Conservation (phyloP, 2,113 vertebrate species). For the Grammomys surdaster region DNA sequence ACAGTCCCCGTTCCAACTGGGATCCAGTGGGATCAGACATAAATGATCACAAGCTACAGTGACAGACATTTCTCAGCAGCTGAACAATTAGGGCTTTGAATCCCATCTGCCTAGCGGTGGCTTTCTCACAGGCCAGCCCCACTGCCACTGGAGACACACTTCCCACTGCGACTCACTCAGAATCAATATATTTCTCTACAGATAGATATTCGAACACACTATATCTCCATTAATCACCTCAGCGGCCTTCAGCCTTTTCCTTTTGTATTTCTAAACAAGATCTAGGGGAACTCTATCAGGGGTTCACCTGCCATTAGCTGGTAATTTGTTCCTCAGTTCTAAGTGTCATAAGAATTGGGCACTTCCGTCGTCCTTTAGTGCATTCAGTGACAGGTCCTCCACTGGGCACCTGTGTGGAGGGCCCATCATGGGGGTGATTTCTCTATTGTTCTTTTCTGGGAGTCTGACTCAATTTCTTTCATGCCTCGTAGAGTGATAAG, state of each 20-base stretch:
- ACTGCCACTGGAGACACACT: constrained; percentile 70
- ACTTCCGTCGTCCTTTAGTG: neutral
- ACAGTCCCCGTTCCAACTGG: neutral
- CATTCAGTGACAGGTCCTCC: constrained; percentile 44
- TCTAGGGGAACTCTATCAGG: constrained; percentile 59
- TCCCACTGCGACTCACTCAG: constrained; percentile 7
- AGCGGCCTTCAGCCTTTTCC: constrained; percentile 18
- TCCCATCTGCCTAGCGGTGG: constrained; percentile 63
- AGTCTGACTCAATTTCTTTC: constrained; percentile 78
- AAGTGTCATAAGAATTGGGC: constrained; percentile 64
- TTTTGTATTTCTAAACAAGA: constrained; percentile 67
- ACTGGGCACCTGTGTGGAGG: neutral
- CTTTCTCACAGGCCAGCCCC: constrained; percentile 62
- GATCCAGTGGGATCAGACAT: constrained; percentile 65
- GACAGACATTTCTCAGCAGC: constrained; percentile 74
- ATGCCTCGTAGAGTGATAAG: constrained; percentile 71
- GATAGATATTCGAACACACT: constrained; percentile 67
- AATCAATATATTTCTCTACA: constrained; percentile 73
- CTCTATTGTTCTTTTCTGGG: constrained; percentile 71
- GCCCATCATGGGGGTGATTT: constrained; percentile 64
- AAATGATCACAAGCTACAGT: constrained; percentile 71
- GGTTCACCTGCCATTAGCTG: constrained; percentile 65
- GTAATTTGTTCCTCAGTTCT: constrained; percentile 54
- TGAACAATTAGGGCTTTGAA: constrained; percentile 70
- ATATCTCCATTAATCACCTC: constrained; percentile 74